phyloP scores from a whole-genome alignment of 2,797 vertebrate species.

The Megalops cyprinoides region DNA sequence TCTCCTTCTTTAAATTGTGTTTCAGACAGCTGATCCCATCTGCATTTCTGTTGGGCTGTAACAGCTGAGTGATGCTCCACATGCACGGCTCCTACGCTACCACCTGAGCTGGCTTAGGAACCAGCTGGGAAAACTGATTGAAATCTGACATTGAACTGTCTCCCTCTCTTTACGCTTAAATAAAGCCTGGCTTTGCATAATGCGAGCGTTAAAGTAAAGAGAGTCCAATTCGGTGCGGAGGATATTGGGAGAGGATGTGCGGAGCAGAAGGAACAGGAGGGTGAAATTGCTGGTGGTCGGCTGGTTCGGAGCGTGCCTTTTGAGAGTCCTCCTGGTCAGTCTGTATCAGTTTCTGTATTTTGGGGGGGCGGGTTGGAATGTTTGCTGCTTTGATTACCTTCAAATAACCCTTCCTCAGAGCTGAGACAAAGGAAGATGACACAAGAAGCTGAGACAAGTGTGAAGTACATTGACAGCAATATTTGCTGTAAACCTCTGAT shows the following conservation, averaged over 20 bases:
- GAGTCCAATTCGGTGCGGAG: neutral
- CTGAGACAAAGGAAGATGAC: too few species aligned
- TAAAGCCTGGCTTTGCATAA: neutral
- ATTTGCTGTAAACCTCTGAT: neutral
- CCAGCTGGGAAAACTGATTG: neutral
- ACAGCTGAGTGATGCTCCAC: too few species aligned
- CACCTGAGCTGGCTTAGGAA: neutral
- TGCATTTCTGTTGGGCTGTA: too few species aligned
- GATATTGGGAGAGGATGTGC: neutral
- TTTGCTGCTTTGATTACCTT: neutral
- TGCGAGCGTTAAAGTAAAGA: neutral
- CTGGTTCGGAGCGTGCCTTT: neutral
- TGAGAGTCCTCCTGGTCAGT: neutral
- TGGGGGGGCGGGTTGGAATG: neutral
- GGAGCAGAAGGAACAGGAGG: neutral
- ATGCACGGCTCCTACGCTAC: neutral
- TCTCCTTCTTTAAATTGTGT: neutral
- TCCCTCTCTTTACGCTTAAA: neutral
- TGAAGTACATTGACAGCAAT: neutral
- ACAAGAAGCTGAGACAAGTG: too few species aligned
- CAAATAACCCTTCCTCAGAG: neutral
- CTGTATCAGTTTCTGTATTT: neutral
- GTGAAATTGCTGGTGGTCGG: neutral
- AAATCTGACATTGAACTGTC: too few species aligned
- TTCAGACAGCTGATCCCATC: neutral